Evolutionary conservation across 2,113 vertebrate species (phyloP).

Genomic region (Pachyramphus minor): DNA sequence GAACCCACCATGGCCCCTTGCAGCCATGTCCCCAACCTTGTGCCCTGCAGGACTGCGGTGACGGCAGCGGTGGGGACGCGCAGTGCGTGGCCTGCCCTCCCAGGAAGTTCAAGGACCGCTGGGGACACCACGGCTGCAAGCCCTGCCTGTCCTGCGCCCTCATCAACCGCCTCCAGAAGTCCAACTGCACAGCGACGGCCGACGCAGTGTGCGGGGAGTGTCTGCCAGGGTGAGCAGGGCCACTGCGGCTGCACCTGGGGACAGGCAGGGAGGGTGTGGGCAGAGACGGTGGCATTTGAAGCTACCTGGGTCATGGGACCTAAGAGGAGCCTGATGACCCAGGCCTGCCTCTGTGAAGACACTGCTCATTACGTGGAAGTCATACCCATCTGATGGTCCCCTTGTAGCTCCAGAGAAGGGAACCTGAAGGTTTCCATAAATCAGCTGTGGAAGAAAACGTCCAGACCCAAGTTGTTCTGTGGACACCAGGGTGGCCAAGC

Average conservation of each 20-base stretch:
- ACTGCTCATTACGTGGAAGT: not conserved
- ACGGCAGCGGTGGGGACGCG: conserved; percentile 66
- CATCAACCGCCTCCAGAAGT: conserved; percentile 77
- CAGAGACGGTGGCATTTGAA: not conserved
- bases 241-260: accelerated
- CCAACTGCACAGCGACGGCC: conserved; percentile 69
- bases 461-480: not conserved
- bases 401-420: not conserved
- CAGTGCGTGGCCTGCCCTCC: conserved; percentile 70
- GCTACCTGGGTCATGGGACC: accelerated
- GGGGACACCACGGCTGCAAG: conserved; percentile 77
- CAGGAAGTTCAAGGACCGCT: conserved; percentile 78
- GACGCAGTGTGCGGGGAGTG: conserved; percentile 79
- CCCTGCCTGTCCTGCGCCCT: conserved; percentile 77
- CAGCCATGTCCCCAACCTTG: accelerated
- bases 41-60: conserved; percentile 79
- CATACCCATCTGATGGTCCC: accelerated
- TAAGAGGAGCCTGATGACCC: not conserved
- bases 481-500: not conserved
- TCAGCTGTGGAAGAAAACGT: not conserved
- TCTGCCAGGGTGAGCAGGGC: conserved; percentile 72
- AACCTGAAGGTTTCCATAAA: not conserved
- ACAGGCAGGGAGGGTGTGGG: accelerated
- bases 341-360: not conserved
- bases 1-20: not conserved